Conservation (phyloP, 2,797 vertebrate genomes). For the Phylloscopus collybita region DNA sequence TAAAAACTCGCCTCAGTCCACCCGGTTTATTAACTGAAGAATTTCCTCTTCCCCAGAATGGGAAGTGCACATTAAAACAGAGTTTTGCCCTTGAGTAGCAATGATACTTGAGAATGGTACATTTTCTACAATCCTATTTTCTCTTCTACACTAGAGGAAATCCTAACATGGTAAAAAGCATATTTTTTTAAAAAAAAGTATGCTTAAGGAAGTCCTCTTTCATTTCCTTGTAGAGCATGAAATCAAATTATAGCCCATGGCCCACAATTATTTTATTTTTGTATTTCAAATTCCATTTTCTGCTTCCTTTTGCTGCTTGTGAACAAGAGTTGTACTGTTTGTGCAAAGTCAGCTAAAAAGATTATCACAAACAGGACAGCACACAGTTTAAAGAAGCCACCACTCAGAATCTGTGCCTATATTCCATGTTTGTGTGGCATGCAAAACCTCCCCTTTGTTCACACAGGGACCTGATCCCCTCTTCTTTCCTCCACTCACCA, state of each 20-base stretch:
- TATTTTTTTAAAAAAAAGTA: constrained; percentile 7
- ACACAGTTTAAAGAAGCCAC: constrained; percentile 51
- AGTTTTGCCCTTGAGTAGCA: constrained; percentile 79
- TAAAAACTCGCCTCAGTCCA: constrained; percentile 81
- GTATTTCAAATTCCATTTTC: constrained; percentile 78
- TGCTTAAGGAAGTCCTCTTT: constrained; percentile 79
- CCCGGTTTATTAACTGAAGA: constrained; percentile 87
- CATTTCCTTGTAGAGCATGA: constrained; percentile 82
- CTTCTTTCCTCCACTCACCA: background rate
- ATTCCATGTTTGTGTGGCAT: background rate
- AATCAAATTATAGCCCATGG: constrained; percentile 79
- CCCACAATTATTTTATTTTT: constrained; percentile 78
- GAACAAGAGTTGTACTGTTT: constrained; percentile 70
- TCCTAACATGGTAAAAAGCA: constrained; percentile 80
- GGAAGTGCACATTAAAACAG: constrained; percentile 85
- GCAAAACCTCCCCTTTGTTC: background rate
- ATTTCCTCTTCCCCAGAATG: constrained; percentile 91
- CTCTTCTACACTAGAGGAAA: constrained; percentile 77
- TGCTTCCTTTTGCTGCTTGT: constrained; percentile 67
- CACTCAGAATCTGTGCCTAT: background rate
- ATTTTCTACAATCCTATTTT: constrained; percentile 80
- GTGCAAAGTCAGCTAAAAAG: constrained; percentile 71
- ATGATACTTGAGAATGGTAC: constrained; percentile 80
- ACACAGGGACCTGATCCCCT: background rate
- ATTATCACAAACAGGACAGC: constrained; percentile 57